Percentiles rank a stretch among this genome's conserved stretches.
Conservation (phyloP, 1,140 invertebrate species). For the Caenorhabditis brenneri region DNA sequence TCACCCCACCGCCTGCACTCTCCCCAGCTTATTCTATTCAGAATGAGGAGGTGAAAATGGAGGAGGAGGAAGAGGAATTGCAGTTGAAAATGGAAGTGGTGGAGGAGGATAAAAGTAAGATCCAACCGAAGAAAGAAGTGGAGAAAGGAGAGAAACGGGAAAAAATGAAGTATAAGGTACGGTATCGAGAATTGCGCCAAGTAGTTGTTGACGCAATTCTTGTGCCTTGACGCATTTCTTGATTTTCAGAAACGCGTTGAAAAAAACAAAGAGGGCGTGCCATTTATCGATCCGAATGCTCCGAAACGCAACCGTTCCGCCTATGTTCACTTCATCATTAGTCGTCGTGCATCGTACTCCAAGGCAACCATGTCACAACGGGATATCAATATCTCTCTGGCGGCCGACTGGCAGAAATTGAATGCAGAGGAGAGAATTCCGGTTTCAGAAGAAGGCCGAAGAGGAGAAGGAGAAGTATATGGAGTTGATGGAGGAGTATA, state of each 20-base stretch:
- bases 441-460: not conserved
- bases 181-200: no score
- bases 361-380: not conserved
- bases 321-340: slow-evolving; percentile 1
- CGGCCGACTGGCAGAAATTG: slow-evolving; percentile 15
- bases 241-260: not conserved
- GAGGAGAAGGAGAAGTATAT: slow-evolving; percentile 20
- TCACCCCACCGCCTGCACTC: not conserved
- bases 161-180: slow-evolving; percentile 4
- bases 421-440: not conserved
- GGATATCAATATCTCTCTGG: not conserved
- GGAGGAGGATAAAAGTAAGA: no score
- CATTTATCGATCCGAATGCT: slow-evolving; percentile 14
- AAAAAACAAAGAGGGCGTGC: not conserved
- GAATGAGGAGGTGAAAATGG: no score
- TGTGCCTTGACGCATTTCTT: no score
- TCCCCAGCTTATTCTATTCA: slow-evolving; percentile 1
- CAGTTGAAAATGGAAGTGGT: not conserved
- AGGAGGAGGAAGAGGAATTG: not conserved
- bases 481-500: slow-evolving; percentile 31
- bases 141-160: not conserved
- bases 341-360: not conserved
- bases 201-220: no score
- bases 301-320: slow-evolving; percentile 10
- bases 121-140: no score